phyloP scores from a whole-genome alignment of 2,113 vertebrate genomes.

The Noturus placidus region DNA sequence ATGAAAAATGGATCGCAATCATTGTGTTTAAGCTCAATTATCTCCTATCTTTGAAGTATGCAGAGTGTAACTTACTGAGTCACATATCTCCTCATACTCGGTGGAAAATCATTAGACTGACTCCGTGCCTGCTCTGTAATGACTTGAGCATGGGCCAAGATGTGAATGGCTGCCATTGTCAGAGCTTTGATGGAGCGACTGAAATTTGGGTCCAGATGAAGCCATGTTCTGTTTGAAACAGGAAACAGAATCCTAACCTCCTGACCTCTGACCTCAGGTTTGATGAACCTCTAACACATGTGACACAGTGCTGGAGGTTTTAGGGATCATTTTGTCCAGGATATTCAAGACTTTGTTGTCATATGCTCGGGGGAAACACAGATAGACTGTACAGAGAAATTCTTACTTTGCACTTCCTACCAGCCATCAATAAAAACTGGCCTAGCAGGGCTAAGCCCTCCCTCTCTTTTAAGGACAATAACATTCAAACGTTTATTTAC shows the following conservation, averaged over 20 bases:
- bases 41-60: slow-evolving; percentile 29
- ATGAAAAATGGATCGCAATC: slow-evolving; percentile 17
- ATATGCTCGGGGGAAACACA: not conserved
- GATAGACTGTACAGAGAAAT: not conserved
- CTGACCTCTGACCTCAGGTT: slow-evolving; percentile 49
- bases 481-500: not conserved
- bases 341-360: slow-evolving; percentile 3
- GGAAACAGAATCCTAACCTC: slow-evolving; percentile 61
- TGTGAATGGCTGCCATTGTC: slow-evolving; percentile 52
- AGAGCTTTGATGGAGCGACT: slow-evolving; percentile 40
- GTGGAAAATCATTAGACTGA: slow-evolving; percentile 48
- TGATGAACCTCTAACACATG: slow-evolving; percentile 57
- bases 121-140: slow-evolving; percentile 42
- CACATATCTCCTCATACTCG: slow-evolving; percentile 48
- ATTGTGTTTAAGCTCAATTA: slow-evolving; percentile 30
- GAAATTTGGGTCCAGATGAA: slow-evolving; percentile 53
- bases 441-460: not conserved
- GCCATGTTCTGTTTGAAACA: slow-evolving; percentile 54
- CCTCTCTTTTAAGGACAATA: not conserved
- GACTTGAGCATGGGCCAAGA: slow-evolving; percentile 19
- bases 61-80: slow-evolving; percentile 27
- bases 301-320: slow-evolving; percentile 43
- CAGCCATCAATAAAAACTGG: not conserved
- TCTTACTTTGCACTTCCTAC: not conserved
- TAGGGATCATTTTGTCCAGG: slow-evolving; percentile 25